A percentile compares a stretch with the other conserved stretches of the same genome.
phyloP scores from a whole-genome alignment of 2,113 vertebrate species.

The Ageneiosus marmoratus region DNA sequence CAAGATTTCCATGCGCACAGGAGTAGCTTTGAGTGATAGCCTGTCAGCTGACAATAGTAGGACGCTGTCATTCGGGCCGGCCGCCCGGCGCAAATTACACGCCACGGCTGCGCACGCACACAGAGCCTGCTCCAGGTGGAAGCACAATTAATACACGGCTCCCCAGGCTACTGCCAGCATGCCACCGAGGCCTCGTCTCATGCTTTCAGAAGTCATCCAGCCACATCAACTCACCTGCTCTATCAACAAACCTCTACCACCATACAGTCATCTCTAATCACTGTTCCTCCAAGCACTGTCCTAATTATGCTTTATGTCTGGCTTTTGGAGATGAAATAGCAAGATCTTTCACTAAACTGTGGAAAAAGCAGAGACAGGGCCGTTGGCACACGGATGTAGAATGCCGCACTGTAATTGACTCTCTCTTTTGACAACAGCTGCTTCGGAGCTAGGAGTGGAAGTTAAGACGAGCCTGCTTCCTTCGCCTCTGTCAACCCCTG shows the following conservation, averaged over 20 bases:
- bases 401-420: conserved; percentile 65
- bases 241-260: background rate
- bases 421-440: conserved; percentile 52
- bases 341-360: conserved; percentile 62
- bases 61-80: conserved; percentile 46
- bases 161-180: conserved; percentile 35
- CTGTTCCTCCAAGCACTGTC: background rate
- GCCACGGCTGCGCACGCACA: conserved; percentile 14
- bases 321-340: conserved; percentile 41
- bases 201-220: conserved; percentile 33
- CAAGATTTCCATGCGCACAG: conserved; percentile 43
- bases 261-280: conserved; percentile 2
- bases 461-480: conserved; percentile 18
- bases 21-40: conserved; percentile 56
- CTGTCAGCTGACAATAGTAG: conserved; percentile 59
- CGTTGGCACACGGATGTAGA: conserved; percentile 49
- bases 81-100: conserved; percentile 48
- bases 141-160: conserved; percentile 50
- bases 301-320: conserved; percentile 9
- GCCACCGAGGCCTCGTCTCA: conserved; percentile 21
- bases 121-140: conserved; percentile 56
- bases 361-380: conserved; percentile 20
- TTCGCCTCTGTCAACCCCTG: conserved; percentile 47
- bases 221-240: conserved; percentile 18
- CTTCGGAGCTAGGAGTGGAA: conserved; percentile 27